Evolutionary conservation across 1,140 invertebrate genomes (phyloP).

Genomic region (Linepithema humile): DNA sequence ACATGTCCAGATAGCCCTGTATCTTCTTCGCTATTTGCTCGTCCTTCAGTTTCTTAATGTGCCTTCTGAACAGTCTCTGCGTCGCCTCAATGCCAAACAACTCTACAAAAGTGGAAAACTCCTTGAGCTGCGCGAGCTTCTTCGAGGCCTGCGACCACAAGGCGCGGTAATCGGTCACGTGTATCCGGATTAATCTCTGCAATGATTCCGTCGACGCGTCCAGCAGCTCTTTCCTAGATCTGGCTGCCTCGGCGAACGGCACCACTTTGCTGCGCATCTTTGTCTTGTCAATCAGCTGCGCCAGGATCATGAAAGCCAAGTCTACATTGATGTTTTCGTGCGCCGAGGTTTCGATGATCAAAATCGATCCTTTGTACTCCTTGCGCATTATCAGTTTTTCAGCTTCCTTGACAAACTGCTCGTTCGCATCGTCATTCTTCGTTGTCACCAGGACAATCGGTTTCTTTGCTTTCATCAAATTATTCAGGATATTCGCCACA

Average conservation of each 20-base stretch:
- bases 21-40: constrained; percentile 93
- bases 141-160: constrained; percentile 94
- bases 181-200: constrained; percentile 92
- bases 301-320: constrained; percentile 95
- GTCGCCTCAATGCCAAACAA: constrained; percentile 95
- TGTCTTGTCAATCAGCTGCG: constrained; percentile 95
- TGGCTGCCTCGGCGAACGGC: constrained; percentile 94
- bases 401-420: constrained; percentile 94
- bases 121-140: constrained; percentile 93
- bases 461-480: constrained; percentile 96
- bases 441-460: constrained; percentile 97
- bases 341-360: constrained; percentile 97
- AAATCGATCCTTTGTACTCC: constrained; percentile 95
- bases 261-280: constrained; percentile 87
- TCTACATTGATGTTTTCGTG: constrained; percentile 99
- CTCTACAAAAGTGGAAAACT: constrained; percentile 96
- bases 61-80: constrained; percentile 91
- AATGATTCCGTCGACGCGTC: constrained; percentile 95
- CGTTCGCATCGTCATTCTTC: constrained; percentile 97
- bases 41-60: constrained; percentile 94
- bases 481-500: constrained; percentile 92
- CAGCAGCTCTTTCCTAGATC: constrained; percentile 93
- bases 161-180: constrained; percentile 93
- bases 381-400: constrained; percentile 95
- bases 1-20: constrained; percentile 91